Evolutionary conservation across 2,113 vertebrate species (phyloP).

Genomic region (Hystrix brachyura): DNA sequence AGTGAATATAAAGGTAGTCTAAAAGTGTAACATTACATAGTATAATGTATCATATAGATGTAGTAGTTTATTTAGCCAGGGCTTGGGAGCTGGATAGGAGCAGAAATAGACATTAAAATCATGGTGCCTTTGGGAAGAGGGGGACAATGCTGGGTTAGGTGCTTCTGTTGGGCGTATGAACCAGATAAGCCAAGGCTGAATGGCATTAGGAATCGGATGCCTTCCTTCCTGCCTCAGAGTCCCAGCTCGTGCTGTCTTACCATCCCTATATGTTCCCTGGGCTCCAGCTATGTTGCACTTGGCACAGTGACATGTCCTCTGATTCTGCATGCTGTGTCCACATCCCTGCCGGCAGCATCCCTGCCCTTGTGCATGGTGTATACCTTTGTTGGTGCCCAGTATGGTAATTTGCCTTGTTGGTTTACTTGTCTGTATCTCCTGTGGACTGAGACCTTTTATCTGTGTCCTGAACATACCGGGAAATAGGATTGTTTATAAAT

Average conservation of each 20-base stretch:
- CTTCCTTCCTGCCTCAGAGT: not conserved
- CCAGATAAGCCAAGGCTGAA: not conserved
- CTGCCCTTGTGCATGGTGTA: not conserved
- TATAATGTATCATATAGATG: not conserved
- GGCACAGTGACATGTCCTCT: not conserved
- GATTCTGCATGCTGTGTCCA: not conserved
- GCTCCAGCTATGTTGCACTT: not conserved
- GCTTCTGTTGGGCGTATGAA: not conserved
- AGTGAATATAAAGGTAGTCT: not conserved
- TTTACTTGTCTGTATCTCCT: not conserved
- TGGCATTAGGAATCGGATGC: not conserved
- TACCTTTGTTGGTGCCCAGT: not conserved
- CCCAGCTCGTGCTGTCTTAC: not conserved
- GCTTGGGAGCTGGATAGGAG: not conserved
- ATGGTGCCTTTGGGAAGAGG: not conserved
- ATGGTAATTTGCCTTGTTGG: not conserved
- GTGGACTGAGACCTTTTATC: conserved; percentile 8
- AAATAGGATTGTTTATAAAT: not conserved
- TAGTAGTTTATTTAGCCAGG: not conserved
- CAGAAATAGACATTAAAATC: not conserved
- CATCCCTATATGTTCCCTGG: not conserved
- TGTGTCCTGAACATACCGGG: not conserved
- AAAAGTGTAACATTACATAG: not conserved
- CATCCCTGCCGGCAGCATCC: not conserved
- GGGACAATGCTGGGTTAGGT: not conserved